A percentile compares a stretch with the other conserved stretches of the same genome.
Evolutionary conservation across 1,140 invertebrate genomes (phyloP).

Genomic region (Arctopsyche grandis): DNA sequence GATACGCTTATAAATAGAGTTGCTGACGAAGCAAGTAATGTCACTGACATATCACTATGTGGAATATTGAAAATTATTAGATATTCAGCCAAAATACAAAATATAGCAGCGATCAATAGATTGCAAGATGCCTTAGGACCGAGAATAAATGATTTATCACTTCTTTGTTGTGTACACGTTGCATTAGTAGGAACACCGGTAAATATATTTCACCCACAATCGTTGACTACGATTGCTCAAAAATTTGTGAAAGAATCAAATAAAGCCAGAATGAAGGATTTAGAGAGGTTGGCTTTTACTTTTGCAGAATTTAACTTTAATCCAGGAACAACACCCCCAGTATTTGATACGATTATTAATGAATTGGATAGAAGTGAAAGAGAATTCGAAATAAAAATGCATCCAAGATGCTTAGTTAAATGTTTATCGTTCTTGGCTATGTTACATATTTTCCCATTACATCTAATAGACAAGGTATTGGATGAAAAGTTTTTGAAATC

Average conservation of each 20-base stretch:
- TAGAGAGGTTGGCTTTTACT: constrained; percentile 69
- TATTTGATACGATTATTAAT: constrained; percentile 63
- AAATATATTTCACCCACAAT: constrained; percentile 59
- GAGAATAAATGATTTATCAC: constrained; percentile 62
- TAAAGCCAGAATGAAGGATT: constrained; percentile 69
- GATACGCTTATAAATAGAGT: constrained; percentile 61
- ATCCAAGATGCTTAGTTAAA: constrained; percentile 60
- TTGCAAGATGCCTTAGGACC: constrained; percentile 57
- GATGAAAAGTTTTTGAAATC: constrained; percentile 61
- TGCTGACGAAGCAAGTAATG: constrained; percentile 56
- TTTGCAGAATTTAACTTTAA: constrained; percentile 65
- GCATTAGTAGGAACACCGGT: constrained; percentile 64
- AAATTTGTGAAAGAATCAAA: constrained; percentile 59
- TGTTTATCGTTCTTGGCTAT: constrained; percentile 65
- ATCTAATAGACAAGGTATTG: constrained; percentile 64
- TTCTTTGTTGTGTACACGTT: constrained; percentile 66
- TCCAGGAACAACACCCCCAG: constrained; percentile 57
- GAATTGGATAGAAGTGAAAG: constrained; percentile 61
- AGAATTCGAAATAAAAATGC: constrained; percentile 62
- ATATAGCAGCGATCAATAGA: constrained; percentile 55
- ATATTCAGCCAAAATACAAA: constrained; percentile 58
- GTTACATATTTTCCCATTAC: constrained; percentile 62
- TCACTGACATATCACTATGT: constrained; percentile 66
- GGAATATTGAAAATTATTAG: constrained; percentile 67
- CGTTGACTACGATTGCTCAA: constrained; percentile 58